Evolutionary conservation across 2,113 vertebrate genomes (phyloP).

Genomic region (Rhipidura dahli): DNA sequence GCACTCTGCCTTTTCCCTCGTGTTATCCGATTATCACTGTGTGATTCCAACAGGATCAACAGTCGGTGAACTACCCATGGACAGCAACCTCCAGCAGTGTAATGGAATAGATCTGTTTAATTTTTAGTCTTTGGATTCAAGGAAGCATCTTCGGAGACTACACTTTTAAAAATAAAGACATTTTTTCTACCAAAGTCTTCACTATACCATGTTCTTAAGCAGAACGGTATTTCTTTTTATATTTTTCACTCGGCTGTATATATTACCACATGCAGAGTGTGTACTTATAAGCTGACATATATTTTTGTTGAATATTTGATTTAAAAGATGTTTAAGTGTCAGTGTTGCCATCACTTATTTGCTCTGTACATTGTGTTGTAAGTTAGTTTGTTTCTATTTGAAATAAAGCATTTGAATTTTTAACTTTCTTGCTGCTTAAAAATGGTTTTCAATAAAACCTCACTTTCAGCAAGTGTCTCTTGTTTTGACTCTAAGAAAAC

Average conservation of each 20-base stretch:
- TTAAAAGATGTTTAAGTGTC: slow-evolving; percentile 43
- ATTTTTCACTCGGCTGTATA: slow-evolving; percentile 27
- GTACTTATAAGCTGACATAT: slow-evolving; percentile 28
- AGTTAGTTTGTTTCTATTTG: slow-evolving; percentile 52
- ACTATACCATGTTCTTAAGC: slow-evolving; percentile 42
- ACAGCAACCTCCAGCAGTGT: not conserved
- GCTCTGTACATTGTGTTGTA: not conserved
- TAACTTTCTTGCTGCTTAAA: slow-evolving; percentile 51
- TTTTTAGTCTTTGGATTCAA: slow-evolving; percentile 64
- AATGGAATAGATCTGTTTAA: not conserved
- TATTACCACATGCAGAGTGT: slow-evolving; percentile 18
- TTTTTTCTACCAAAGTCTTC: slow-evolving; percentile 75
- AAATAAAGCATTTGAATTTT: slow-evolving; percentile 48
- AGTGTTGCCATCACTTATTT: not conserved
- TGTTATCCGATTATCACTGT: slow-evolving; percentile 44
- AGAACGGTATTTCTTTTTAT: slow-evolving; percentile 32
- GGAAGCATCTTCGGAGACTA: slow-evolving; percentile 52
- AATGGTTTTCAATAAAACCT: slow-evolving; percentile 75
- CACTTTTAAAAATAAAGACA: slow-evolving; percentile 66
- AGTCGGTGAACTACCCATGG: not conserved
- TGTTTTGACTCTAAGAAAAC: not conserved
- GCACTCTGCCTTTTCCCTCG: not conserved
- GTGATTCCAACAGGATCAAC: slow-evolving; percentile 35
- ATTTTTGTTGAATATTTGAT: slow-evolving; percentile 50
- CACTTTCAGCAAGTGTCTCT: slow-evolving; percentile 7